These are phyloP conservation scores for Hirtodrosophila cameraria DNA, from an alignment of 2,888 invertebrate genomes.

Conservation along the genomic window DNA sequence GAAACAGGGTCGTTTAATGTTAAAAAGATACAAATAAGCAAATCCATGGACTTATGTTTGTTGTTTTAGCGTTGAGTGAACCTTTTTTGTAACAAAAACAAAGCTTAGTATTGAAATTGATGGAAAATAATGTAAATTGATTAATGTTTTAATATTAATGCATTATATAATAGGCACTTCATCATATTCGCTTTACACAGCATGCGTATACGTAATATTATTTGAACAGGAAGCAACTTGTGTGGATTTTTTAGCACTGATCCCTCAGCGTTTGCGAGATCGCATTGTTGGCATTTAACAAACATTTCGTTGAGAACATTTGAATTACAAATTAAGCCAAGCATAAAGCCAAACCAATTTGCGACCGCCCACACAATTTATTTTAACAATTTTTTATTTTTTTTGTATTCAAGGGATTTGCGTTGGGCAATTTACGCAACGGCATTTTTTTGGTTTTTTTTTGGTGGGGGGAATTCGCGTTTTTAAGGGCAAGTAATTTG, in stretches of 20 bases:
- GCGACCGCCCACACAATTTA: constrained; percentile 73
- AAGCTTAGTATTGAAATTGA: no score
- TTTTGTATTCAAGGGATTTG: constrained; percentile 67
- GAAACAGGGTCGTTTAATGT: no score
- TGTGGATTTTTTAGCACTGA: no score
- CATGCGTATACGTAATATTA: background rate
- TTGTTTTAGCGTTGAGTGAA: no score
- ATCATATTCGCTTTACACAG: no score
- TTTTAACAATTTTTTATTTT: constrained; percentile 70
- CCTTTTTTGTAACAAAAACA: no score
- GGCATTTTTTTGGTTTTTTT: constrained; percentile 20
- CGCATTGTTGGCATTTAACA: constrained; percentile 29
- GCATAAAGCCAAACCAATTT: constrained; percentile 67
- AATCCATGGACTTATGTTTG: no score
- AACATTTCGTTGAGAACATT: constrained; percentile 46
- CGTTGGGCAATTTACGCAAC: constrained; percentile 69
- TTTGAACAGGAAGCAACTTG: no score
- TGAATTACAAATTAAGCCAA: constrained; percentile 76
- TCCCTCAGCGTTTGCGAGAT: constrained; percentile 48
- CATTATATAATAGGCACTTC: background rate
- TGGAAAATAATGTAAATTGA: no score
- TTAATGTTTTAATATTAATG: background rate
- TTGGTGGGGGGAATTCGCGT: constrained; percentile 19
- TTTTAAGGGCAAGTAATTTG: constrained; percentile 73
- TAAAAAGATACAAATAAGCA: no score